Conservation (phyloP, 2,888 invertebrate species). For the Hypercompe scribonia region DNA sequence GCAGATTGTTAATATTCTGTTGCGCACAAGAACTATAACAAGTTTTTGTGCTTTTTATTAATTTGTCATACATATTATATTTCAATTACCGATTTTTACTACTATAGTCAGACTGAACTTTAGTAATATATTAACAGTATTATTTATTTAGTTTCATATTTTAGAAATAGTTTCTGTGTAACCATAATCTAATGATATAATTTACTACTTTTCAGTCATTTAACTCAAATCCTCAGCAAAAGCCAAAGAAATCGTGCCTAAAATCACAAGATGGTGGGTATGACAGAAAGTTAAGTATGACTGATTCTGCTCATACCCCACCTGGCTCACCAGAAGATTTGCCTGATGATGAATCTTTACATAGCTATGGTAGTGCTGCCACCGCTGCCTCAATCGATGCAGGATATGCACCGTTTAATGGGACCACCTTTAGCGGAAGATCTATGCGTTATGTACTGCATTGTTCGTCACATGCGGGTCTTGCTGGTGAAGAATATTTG, state of each 20-base stretch:
- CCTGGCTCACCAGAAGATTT: slow-evolving; percentile 88
- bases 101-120: not conserved
- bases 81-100: not conserved
- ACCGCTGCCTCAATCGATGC: slow-evolving; percentile 94
- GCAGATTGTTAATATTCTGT: slow-evolving; percentile 32
- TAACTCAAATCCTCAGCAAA: slow-evolving; percentile 74
- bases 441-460: slow-evolving; percentile 94
- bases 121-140: not conserved
- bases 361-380: slow-evolving; percentile 92
- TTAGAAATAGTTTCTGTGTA: not conserved
- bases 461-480: slow-evolving; percentile 92
- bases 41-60: not conserved
- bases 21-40: not conserved
- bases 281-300: slow-evolving; percentile 76
- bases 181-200: slow-evolving; percentile 1
- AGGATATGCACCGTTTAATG: slow-evolving; percentile 92
- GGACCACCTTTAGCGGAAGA: slow-evolving; percentile 90
- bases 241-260: slow-evolving; percentile 75
- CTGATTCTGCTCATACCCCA: slow-evolving; percentile 86
- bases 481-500: slow-evolving; percentile 93
- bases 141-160: not conserved
- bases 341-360: slow-evolving; percentile 92
- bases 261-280: slow-evolving; percentile 72
- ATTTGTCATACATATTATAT: not conserved
- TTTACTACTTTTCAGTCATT: slow-evolving; percentile 76